Conservation (phyloP, 2,797 vertebrate genomes). For the Ctenopoma multispine region DNA sequence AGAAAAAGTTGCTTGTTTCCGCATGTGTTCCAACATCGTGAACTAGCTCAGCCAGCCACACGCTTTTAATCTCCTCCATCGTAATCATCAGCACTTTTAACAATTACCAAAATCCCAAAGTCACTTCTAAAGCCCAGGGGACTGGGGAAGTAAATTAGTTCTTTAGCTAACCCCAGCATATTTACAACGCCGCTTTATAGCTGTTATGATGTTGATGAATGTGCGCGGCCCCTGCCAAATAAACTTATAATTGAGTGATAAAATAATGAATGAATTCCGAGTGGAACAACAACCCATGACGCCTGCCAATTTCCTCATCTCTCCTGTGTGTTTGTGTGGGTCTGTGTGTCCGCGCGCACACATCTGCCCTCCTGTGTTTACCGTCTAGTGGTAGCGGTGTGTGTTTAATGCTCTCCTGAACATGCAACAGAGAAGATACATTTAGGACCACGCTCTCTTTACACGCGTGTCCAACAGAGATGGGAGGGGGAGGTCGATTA, state of each 20-base stretch:
- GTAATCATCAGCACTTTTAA: slow-evolving; percentile 74
- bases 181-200: slow-evolving; percentile 70
- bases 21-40: slow-evolving; percentile 43
- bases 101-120: slow-evolving; percentile 74
- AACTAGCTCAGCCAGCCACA: slow-evolving; percentile 52
- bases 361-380: no score
- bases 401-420: slow-evolving; percentile 50
- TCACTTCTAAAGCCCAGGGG: slow-evolving; percentile 63
- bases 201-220: slow-evolving; percentile 76
- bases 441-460: slow-evolving; percentile 61
- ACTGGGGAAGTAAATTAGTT: slow-evolving; percentile 64
- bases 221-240: slow-evolving; percentile 66
- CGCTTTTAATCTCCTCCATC: slow-evolving; percentile 68
- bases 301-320: slow-evolving; percentile 67
- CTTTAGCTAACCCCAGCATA: slow-evolving; percentile 71
- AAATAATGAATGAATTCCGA: slow-evolving; percentile 75
- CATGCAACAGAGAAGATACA: slow-evolving; percentile 49
- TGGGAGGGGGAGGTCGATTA: slow-evolving; percentile 34
- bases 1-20: slow-evolving; percentile 38
- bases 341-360: slow-evolving; percentile 16
- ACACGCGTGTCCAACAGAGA: slow-evolving; percentile 54
- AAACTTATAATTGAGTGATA: slow-evolving; percentile 75
- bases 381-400: slow-evolving; percentile 12
- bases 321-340: slow-evolving; percentile 19
- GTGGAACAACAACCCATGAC: slow-evolving; percentile 62